Conservation (phyloP, 2,113 vertebrate species). For the Sinocyclocheilus maitianheensis region DNA sequence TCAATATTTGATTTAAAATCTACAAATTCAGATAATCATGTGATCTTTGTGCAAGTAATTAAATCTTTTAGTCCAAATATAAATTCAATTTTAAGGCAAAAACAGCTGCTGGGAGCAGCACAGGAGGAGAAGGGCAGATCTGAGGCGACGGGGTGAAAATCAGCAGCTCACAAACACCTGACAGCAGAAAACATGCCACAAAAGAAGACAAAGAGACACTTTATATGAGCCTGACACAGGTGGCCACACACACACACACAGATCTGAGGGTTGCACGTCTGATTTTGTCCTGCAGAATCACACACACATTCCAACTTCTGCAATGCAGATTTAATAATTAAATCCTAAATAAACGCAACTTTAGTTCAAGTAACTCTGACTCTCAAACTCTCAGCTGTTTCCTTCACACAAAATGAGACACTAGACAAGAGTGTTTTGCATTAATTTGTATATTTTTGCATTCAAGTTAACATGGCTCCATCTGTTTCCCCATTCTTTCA, state of each 20-base stretch:
- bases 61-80: neutral
- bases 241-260: constrained; percentile 57
- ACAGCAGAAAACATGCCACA: constrained; percentile 70
- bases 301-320: neutral
- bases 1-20: neutral
- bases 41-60: neutral
- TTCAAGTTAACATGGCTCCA: constrained; percentile 99
- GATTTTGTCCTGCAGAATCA: neutral
- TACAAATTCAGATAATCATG: neutral
- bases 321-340: neutral
- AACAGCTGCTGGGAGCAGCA: constrained; percentile 9
- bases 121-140: constrained; percentile 39
- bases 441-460: constrained; percentile 99
- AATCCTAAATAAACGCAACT: neutral
- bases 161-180: constrained; percentile 46
- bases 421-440: constrained; percentile 79
- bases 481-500: constrained; percentile 87
- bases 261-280: too few relatives aligned
- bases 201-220: constrained; percentile 70
- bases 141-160: neutral
- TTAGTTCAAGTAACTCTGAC: neutral
- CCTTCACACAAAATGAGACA: constrained; percentile 67
- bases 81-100: neutral
- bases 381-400: neutral
- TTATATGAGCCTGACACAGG: constrained; percentile 81